Percentiles rank a stretch among this genome's conserved stretches.
Conservation (phyloP, 2,113 vertebrate genomes). For the Anolis sagrei region DNA sequence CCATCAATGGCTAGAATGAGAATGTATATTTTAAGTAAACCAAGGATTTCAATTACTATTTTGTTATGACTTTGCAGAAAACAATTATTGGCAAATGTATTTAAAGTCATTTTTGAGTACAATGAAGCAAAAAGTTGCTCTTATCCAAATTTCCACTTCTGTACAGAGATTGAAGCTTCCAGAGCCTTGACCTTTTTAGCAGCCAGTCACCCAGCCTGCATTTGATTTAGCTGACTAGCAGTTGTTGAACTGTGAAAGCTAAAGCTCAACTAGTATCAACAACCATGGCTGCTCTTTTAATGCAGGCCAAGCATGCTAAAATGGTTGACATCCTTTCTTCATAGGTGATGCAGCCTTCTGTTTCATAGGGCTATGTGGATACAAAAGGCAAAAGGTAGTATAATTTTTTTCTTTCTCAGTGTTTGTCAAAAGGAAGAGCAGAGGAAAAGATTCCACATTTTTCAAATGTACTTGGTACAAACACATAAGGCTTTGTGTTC, state of each 20-base stretch:
- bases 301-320: neutral
- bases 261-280: neutral
- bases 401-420: neutral
- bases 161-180: neutral
- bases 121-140: neutral
- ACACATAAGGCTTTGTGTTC: neutral
- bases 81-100: too few species aligned
- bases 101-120: neutral
- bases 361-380: neutral
- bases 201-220: neutral
- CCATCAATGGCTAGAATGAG: neutral
- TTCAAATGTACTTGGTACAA: neutral
- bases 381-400: neutral
- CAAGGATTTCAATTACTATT: neutral
- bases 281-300: neutral
- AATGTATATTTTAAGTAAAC: neutral
- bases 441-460: neutral
- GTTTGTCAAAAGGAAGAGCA: neutral
- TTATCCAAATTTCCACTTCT: too few species aligned
- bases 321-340: neutral
- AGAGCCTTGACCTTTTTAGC: neutral
- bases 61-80: neutral
- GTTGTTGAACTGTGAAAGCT: conserved; percentile 7
- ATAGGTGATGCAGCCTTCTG: neutral
- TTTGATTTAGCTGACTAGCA: neutral